These are phyloP conservation scores for Perithous albicinctus DNA, from an alignment of 2,888 invertebrate genomes.

Conservation along the genomic window DNA sequence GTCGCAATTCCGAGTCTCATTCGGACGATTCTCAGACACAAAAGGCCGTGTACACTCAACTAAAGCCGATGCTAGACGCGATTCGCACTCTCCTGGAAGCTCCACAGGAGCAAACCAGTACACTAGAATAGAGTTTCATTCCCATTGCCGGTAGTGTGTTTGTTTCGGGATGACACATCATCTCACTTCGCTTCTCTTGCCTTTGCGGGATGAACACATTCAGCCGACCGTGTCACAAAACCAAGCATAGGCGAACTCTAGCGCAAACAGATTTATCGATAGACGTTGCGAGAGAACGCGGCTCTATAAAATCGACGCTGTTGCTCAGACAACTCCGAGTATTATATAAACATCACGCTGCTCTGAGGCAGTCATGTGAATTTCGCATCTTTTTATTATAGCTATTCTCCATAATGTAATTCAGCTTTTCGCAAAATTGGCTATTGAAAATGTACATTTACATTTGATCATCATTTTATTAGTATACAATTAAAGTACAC, in stretches of 20 bases:
- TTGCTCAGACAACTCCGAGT: slow-evolving; percentile 13
- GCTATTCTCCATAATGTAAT: not conserved
- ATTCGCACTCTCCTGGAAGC: slow-evolving; percentile 67
- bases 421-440: not conserved
- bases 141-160: slow-evolving; percentile 56
- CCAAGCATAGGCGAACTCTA: slow-evolving; percentile 53
- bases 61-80: slow-evolving; percentile 52
- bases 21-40: not conserved
- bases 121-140: slow-evolving; percentile 70
- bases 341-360: not conserved
- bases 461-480: not conserved
- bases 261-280: slow-evolving; percentile 63
- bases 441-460: not conserved
- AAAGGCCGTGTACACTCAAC: too few species aligned
- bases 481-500: not conserved
- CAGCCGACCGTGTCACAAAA: slow-evolving; percentile 4
- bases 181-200: slow-evolving; percentile 7
- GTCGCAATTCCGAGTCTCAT: slow-evolving; percentile 9
- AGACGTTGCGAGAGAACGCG: slow-evolving; percentile 13
- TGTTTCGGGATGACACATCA: slow-evolving; percentile 47
- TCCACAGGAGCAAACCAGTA: slow-evolving; percentile 68
- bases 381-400: not conserved
- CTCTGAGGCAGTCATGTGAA: not conserved
- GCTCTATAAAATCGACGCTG: slow-evolving; percentile 36
- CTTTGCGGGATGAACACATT: slow-evolving; percentile 31